phyloP scores from a whole-genome alignment of 1,140 invertebrate genomes.

The Palaemon carinicauda region DNA sequence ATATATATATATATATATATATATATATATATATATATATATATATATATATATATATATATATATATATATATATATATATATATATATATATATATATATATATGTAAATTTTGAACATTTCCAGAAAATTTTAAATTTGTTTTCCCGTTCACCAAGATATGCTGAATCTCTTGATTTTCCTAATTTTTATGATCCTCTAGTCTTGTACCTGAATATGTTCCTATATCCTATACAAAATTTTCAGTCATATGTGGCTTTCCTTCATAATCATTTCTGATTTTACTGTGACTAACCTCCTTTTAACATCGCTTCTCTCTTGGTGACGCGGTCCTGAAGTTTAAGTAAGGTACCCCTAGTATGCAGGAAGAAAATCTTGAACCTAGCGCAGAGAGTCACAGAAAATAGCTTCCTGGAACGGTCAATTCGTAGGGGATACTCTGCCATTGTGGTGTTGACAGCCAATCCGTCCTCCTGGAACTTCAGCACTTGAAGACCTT shows the following conservation, averaged over 20 bases:
- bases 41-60: not conserved
- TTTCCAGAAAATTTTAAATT: not conserved
- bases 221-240: no score
- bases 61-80: no score
- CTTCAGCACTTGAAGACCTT: not conserved
- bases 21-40: not conserved
- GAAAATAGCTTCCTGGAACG: not conserved
- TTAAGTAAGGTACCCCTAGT: conserved; percentile 22
- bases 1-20: no score
- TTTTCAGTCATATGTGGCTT: no score
- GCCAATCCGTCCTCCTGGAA: conserved; percentile 28
- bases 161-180: not conserved
- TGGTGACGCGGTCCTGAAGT: not conserved
- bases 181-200: no score
- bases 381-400: conserved; percentile 29
- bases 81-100: no score
- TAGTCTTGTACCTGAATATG: no score
- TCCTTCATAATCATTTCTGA: no score
- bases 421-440: not conserved
- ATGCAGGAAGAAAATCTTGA: conserved; percentile 20
- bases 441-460: not conserved
- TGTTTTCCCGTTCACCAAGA: no score
- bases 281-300: not conserved
- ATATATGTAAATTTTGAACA: not conserved
- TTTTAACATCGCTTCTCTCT: not conserved